Conservation (phyloP, 2,797 vertebrate species). For the Synanceia verrucosa region DNA sequence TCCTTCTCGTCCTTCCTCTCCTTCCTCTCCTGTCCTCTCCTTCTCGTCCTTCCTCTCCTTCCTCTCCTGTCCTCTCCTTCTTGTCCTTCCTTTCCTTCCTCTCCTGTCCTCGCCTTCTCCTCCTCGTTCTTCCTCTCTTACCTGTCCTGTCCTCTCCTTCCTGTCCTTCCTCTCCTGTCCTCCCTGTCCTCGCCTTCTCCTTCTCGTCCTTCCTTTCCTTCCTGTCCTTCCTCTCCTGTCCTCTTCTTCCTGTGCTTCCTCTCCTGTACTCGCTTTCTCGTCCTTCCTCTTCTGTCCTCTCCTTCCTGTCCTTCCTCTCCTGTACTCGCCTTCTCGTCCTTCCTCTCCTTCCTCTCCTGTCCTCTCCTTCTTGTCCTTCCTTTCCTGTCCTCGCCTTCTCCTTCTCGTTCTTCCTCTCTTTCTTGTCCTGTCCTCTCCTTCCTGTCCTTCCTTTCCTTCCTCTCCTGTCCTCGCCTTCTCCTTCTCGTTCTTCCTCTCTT, state of each 20-base stretch:
- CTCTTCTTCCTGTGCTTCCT: neutral
- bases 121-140: neutral
- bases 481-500: neutral
- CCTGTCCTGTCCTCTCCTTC: no score
- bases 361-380: neutral
- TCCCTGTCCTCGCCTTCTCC: neutral
- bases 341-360: neutral
- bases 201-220: neutral
- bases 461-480: constrained; percentile 1
- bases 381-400: neutral
- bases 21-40: neutral
- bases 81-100: no score
- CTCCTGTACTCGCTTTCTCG: no score
- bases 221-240: neutral
- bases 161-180: neutral
- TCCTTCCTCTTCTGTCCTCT: no score
- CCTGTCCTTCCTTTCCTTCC: neutral
- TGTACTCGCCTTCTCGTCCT: neutral
- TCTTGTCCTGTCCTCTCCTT: neutral
- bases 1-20: neutral
- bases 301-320: neutral
- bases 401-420: neutral
- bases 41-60: no score
- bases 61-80: neutral
- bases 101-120: no score